Evolutionary conservation across 2,888 invertebrate genomes (phyloP).

Genomic region (Amiota minor): DNA sequence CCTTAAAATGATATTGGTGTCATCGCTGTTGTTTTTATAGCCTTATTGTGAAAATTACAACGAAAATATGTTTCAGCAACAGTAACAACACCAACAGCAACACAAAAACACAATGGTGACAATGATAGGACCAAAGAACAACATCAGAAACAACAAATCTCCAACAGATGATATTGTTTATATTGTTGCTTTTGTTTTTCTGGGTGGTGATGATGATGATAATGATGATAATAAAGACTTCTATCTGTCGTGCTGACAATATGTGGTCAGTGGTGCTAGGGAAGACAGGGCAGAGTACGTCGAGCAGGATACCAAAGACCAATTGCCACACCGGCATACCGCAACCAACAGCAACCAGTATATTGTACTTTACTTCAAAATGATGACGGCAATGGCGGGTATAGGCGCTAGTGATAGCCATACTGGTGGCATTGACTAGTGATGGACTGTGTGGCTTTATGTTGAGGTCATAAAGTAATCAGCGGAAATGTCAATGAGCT

Average conservation of each 20-base stretch:
- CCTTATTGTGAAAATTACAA: slow-evolving; percentile 27
- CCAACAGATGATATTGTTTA: neutral
- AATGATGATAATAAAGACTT: slow-evolving; percentile 10
- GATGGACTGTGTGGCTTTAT: slow-evolving; percentile 32
- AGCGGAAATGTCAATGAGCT: slow-evolving; percentile 67
- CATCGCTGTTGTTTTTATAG: slow-evolving; percentile 28
- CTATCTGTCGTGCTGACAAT: slow-evolving; percentile 54
- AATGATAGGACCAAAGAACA: slow-evolving; percentile 6
- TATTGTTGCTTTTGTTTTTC: neutral
- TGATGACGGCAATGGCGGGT: neutral
- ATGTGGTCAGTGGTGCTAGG: neutral
- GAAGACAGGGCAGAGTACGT: too few species aligned
- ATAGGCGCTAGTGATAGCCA: neutral
- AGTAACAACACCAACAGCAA: slow-evolving; percentile 10
- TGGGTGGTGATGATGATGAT: neutral
- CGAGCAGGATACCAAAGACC: neutral
- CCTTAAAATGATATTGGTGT: slow-evolving; percentile 28
- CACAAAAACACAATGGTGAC: slow-evolving; percentile 22
- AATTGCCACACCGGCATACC: slow-evolving; percentile 10
- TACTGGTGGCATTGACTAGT: slow-evolving; percentile 4
- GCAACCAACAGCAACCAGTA: neutral
- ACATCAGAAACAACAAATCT: neutral
- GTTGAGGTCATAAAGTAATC: slow-evolving; percentile 62
- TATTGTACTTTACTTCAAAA: too few species aligned
- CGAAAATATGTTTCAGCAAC: slow-evolving; percentile 18